Evolutionary conservation across 2,797 vertebrate genomes (phyloP), one percentile per base, ranked within the genome.

Genomic region (Gambusia yucatana): DNA sequence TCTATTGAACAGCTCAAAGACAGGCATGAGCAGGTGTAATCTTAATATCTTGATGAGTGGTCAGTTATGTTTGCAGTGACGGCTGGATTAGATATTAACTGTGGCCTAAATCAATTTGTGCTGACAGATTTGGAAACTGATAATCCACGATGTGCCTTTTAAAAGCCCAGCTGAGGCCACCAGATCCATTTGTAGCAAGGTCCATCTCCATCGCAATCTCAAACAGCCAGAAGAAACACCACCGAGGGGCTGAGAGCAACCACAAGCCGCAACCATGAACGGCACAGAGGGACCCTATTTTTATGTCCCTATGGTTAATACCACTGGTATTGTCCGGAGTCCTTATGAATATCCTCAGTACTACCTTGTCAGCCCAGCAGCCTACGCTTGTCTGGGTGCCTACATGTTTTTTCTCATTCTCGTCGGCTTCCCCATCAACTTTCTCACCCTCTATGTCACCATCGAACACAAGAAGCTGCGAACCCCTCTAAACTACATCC

Each of bases 391-490:
- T 0, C 93, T 99, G 94, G 96, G 94, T 0, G 96, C 97, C 85
- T 99, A 98, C 96, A 99, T 99, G 98, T 98, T 98, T 90, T 89
- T 99, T 82, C 95, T 99, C 91, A 99, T 99, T 67, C 78, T 98
- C n/a, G 82, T 96, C 0, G 97, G 97, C 89, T 97, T 99, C 86
- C 97, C 97, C 43, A 25, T 99, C 96, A 99, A 99, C 95, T 98
- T 98, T 94, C 97, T 99, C 89, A 99, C 98, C 0, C 97, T 99
- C 25, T 99, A 98, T 88, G 95, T 97, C 1, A 99, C 98, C 84
- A 70, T 99, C 57, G 96, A 99, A 95, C 97, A 99, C 96, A 99
- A 99, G 97, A 99, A 99, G 95, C 97, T 99, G 87, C 95, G 98
- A 77, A 98, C 98, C 0, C 97, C 98, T 22, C 96, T 99, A 86